phyloP scores from a whole-genome alignment of 1,140 invertebrate species.

The Lepidurus couesii region DNA sequence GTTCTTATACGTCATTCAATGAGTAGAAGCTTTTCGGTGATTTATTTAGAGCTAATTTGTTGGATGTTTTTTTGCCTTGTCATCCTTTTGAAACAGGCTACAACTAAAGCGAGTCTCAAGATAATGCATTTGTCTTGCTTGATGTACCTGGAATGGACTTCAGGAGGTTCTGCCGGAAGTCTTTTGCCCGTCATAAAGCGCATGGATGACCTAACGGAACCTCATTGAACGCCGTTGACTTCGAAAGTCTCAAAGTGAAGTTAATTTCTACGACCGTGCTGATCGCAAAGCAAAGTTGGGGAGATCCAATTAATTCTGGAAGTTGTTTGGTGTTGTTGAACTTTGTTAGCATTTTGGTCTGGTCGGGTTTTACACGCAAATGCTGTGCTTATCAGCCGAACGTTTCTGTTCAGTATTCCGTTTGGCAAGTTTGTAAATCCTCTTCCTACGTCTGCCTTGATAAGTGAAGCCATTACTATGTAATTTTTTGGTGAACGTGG shows the following conservation, averaged over 20 bases:
- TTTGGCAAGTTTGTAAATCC: too few species aligned
- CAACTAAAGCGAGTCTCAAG: not conserved
- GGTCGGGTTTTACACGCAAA: too few species aligned
- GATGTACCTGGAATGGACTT: constrained; percentile 3
- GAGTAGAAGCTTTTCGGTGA: not conserved
- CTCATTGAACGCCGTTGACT: not conserved
- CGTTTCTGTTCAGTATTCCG: too few species aligned
- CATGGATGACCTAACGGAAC: constrained; percentile 18
- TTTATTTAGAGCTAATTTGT: not conserved
- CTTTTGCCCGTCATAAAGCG: constrained; percentile 5
- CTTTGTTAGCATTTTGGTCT: too few species aligned
- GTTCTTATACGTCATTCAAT: not conserved
- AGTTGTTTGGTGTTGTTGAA: too few species aligned
- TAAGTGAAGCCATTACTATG: too few species aligned
- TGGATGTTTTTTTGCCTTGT: not conserved
- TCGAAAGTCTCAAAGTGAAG: not conserved
- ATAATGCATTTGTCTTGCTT: constrained; percentile 19
- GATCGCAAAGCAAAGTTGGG: not conserved
- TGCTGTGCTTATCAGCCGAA: too few species aligned
- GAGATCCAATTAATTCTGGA: not conserved
- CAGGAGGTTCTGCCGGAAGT: not conserved
- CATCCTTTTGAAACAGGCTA: not conserved
- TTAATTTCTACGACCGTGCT: not conserved
- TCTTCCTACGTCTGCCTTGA: too few species aligned
- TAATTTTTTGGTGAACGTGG: too few species aligned